phyloP scores from a whole-genome alignment of 53 echinoderm and acorn worm genomes.

The Hippasteria phrygiana region DNA sequence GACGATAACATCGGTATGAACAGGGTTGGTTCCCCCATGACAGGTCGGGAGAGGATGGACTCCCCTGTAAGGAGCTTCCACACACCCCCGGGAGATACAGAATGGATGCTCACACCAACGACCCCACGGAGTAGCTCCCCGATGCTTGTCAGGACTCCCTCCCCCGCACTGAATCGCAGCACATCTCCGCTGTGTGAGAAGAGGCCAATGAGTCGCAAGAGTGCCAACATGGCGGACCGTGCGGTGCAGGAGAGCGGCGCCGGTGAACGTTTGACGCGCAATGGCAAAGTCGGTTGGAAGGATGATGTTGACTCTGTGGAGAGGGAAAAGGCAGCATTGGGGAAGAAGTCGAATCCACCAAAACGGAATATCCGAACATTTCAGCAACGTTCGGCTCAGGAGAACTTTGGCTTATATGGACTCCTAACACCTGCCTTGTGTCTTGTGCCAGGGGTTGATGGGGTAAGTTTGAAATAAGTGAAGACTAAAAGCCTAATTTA shows the following conservation, averaged over 20 bases:
- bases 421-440: conserved; percentile 90
- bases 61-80: conserved; percentile 16
- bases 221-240: not conserved
- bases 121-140: conserved; percentile 24
- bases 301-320: conserved; percentile 4
- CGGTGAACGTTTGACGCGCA: not conserved
- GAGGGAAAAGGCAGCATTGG: conserved; percentile 10
- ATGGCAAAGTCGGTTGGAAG: conserved; percentile 8
- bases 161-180: conserved; percentile 31
- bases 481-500: not conserved
- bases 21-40: not conserved
- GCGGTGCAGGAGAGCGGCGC: conserved; percentile 8
- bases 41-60: not conserved
- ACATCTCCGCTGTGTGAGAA: conserved; percentile 43
- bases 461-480: conserved; percentile 76
- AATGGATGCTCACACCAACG: conserved; percentile 4
- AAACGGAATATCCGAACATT: conserved; percentile 67
- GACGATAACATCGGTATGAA: not conserved
- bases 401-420: conserved; percentile 96
- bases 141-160: conserved; percentile 5
- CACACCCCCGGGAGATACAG: conserved; percentile 1
- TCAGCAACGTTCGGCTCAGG: conserved; percentile 86
- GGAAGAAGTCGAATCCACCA: conserved; percentile 22
- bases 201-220: conserved; percentile 39
- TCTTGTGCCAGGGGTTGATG: conserved; percentile 94